Evolutionary conservation across 1,140 invertebrate genomes (phyloP), one percentile per base, ranked within the genome.

Genomic region (Aphidius ervi): DNA sequence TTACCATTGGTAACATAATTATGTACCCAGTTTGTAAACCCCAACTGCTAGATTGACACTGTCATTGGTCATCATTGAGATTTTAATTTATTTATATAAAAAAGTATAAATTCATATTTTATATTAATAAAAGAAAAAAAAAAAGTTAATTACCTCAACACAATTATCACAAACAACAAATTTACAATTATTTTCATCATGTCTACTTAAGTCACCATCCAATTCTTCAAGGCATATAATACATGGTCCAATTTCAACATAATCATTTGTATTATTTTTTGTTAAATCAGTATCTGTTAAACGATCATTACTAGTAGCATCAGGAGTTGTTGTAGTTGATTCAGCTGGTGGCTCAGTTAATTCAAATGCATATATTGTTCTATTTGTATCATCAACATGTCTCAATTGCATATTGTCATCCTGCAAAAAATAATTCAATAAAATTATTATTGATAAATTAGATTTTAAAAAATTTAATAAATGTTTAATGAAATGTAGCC

Each of bases 181-280:
- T 47, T 77, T 77, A 70, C 86, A 88, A 39, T 56, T 69, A n/a
- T 70, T 73, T 40, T 74, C 77, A 5, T 70, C 72, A 63, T 88
- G 86, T 31, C 80, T 80, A 61, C 82, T 81, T 41, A 88, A 71
- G 62, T 84, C 81, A 16, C 71, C 76, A 23, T 86, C 82, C 49
- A 81, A 74, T 50, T 88, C 86, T 58, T 88, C 86, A 16, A 88
- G 72, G 65, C 87, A 89, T 61, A 89, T 88, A 40, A 78, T 82
- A 74, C 87, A 88, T 5, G 64, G 62, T 6, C 69, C 71, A 46
- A 68, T 69, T 42, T 74, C 72, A 10, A 72, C 74, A 3, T 66
- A 62, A 2, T 65, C 67, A 10, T 62, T 62, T 0, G 70, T 65
- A 5, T 70, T 66, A 52, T 66, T 70, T 48, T 74, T 73, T 60